A percentile compares a stretch with the other conserved stretches of the same genome.
Evolutionary conservation across 2,797 vertebrate species (phyloP).

Genomic region (Macropodus opercularis): DNA sequence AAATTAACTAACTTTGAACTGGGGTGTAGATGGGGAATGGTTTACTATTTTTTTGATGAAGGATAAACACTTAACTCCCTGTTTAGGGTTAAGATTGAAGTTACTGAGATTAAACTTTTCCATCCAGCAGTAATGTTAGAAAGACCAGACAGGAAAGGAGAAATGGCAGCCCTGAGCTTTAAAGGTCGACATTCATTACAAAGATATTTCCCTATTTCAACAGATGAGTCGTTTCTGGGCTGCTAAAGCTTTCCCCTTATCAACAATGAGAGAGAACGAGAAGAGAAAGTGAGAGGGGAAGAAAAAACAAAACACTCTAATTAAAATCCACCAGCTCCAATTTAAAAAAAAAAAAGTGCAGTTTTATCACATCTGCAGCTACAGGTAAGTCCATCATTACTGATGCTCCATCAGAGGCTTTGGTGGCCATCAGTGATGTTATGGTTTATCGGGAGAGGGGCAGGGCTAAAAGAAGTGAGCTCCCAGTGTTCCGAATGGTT

Average conservation of each 20-base stretch:
- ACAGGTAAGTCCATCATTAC: constrained; percentile 76
- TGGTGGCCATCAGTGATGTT: constrained; percentile 7
- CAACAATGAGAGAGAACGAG: neutral
- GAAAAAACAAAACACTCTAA: constrained; percentile 58
- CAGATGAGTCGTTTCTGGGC: constrained; percentile 39
- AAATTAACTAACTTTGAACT: too few species aligned
- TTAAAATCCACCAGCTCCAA: constrained; percentile 74
- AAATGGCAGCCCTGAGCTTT: constrained; percentile 1
- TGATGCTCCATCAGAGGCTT: constrained; percentile 63
- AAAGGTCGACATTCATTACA: constrained; percentile 58
- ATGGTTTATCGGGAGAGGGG: neutral
- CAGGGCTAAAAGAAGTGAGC: constrained; percentile 66
- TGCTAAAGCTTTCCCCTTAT: constrained; percentile 31
- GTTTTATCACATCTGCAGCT: constrained; percentile 78
- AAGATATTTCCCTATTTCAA: constrained; percentile 57
- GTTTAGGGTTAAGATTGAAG: too few species aligned
- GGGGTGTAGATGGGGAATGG: too few species aligned
- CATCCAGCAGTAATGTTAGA: too few species aligned
- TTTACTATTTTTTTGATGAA: too few species aligned
- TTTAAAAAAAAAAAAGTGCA: constrained; percentile 82
- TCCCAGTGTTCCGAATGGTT: constrained; percentile 67
- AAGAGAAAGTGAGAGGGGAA: neutral
- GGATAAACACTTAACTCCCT: too few species aligned
- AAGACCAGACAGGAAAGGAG: too few species aligned
- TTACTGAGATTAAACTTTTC: too few species aligned